Evolutionary conservation across 2,797 vertebrate species (phyloP), one percentile per base, ranked within the genome.

Genomic region (Atherinosoma microstoma): DNA sequence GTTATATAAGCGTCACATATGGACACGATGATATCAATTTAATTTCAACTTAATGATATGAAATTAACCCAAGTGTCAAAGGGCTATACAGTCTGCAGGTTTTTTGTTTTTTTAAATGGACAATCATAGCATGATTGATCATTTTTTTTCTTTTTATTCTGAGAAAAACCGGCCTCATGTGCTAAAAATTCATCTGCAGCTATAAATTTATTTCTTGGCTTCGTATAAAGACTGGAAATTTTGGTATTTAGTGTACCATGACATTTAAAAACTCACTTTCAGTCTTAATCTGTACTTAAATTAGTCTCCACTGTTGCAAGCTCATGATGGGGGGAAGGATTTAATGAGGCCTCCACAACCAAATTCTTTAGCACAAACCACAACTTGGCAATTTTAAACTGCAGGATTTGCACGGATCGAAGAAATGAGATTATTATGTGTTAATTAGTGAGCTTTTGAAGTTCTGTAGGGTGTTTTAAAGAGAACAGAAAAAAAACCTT

Each of bases 31-130:
- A 79, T 53, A 32, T 78, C 36, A n/a, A 0, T 8, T 35, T 47
- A 24, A 53, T 76, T 32, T 58, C 42, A 32, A 15, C 10, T 27
- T 57, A 42, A 71, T 54, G 36, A 66, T 32, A 74, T 51, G 38
- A 67, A 36, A 64, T 5, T 15, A 0, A 72, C 74, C 56, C 10
- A 56, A 65, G 35, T 38, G 30, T 64, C 47, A 58, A 64, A 79
- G 62, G 67, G 73, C 66, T 74, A 24, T 20, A 49, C 36, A 70
- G 58, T 35, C 15, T 24, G 40, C 10, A 60, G 18, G 40, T 0
- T 66, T 59, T 13, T 35, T 75, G 0, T 38, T 11, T 20, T 13
- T 47, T 8, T 47, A 20, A 47, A n/a, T 47, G 15, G 18, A 47
- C 42, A 47, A n/a, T 47, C 42, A 47, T 3, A 47, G 42, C 42